Percentiles rank a stretch among this genome's conserved stretches.
phyloP scores from a whole-genome alignment of 2,888 invertebrate species.

The Thecocarcelia acutangulata region DNA sequence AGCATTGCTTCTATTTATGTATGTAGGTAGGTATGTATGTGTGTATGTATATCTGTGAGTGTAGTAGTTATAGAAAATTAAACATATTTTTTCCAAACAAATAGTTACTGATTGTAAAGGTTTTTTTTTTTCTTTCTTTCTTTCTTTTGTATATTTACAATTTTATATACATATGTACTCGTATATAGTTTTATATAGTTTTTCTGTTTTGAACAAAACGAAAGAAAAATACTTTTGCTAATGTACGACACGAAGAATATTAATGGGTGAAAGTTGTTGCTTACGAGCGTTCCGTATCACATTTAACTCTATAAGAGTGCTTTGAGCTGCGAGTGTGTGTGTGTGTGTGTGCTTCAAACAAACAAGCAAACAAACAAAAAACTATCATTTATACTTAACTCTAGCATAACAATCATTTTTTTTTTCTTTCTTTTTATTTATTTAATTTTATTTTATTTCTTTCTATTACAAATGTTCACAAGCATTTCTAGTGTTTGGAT shows the following conservation, averaged over 20 bases:
- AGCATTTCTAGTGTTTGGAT: not conserved
- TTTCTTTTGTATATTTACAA: constrained; percentile 14
- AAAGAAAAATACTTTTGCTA: constrained; percentile 61
- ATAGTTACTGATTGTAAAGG: constrained; percentile 50
- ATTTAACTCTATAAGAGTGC: not conserved
- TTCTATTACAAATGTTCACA: constrained; percentile 18
- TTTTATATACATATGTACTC: too few species aligned
- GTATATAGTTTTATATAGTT: constrained; percentile 27
- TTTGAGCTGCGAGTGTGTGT: not conserved
- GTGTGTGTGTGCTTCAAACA: not conserved
- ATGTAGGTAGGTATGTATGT: too few species aligned
- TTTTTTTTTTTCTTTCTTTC: not conserved
- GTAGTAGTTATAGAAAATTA: constrained; percentile 28
- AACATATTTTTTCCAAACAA: constrained; percentile 32
- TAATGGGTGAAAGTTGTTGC: constrained; percentile 80
- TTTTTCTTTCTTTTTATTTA: constrained; percentile 26
- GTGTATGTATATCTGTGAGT: not conserved
- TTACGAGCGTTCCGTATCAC: constrained; percentile 51
- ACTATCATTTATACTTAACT: constrained; percentile 28
- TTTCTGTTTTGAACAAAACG: constrained; percentile 30
- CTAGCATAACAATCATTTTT: constrained; percentile 31
- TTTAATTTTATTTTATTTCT: not conserved
- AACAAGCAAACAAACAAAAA: not conserved
- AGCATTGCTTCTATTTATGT: constrained; percentile 5
- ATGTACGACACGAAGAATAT: constrained; percentile 77